phyloP scores from a whole-genome alignment of 2,888 invertebrate genomes.

The Melinopterus prodromus region DNA sequence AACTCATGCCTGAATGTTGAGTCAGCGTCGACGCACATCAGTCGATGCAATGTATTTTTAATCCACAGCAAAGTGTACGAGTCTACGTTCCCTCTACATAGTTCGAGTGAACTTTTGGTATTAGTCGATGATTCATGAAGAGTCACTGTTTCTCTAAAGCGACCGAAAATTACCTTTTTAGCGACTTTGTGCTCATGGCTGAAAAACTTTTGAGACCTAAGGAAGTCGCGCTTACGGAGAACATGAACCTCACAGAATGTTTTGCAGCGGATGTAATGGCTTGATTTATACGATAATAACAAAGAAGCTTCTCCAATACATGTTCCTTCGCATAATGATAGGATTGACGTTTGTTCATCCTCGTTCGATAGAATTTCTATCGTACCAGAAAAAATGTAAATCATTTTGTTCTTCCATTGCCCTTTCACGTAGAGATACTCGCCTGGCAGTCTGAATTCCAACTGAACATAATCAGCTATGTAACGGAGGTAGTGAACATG shows the following conservation, averaged over 20 bases:
- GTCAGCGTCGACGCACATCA: constrained; percentile 35
- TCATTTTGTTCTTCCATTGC: constrained; percentile 43
- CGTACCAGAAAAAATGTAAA: constrained; percentile 46
- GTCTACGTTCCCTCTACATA: constrained; percentile 27
- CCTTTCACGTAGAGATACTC: constrained; percentile 42
- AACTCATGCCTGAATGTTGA: constrained; percentile 35
- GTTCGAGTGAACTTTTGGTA: constrained; percentile 29
- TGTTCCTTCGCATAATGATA: constrained; percentile 45
- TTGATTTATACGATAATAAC: constrained; percentile 38
- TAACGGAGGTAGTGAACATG: constrained; percentile 42
- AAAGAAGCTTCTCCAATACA: constrained; percentile 44
- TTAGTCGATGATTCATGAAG: constrained; percentile 19
- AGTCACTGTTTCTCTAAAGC: constrained; percentile 25
- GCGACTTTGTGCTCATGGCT: constrained; percentile 39
- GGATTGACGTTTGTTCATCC: constrained; percentile 46
- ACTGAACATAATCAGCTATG: constrained; percentile 39
- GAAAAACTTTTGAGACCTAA: constrained; percentile 32
- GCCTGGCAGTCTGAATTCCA: constrained; percentile 44
- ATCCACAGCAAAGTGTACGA: constrained; percentile 34
- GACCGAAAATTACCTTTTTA: constrained; percentile 30
- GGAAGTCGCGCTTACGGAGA: constrained; percentile 40
- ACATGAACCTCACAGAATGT: constrained; percentile 45
- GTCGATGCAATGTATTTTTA: constrained; percentile 35
- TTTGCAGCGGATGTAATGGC: constrained; percentile 44
- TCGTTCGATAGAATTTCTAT: constrained; percentile 46